Conservation (phyloP, 1,140 invertebrate genomes). For the Hycleus phaleratus region DNA sequence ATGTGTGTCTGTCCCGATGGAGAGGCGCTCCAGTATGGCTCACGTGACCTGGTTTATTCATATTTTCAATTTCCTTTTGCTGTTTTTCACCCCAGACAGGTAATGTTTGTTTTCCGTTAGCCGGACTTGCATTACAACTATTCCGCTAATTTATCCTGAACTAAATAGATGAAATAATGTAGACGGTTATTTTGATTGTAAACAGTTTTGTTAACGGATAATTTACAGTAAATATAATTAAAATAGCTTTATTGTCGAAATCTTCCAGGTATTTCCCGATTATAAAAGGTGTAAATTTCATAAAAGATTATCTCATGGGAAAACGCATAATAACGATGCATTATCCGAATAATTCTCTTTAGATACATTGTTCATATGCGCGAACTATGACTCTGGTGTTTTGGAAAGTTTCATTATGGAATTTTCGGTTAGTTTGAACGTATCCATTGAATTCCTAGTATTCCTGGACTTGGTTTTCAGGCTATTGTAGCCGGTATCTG, state of each 20-base stretch:
- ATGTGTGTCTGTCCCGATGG: constrained; percentile 19
- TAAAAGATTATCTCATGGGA: no score
- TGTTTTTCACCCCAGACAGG: constrained; percentile 17
- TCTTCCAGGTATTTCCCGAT: no score
- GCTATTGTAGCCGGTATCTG: constrained; percentile 13
- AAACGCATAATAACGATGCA: neutral
- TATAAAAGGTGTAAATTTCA: no score
- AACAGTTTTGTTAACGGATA: neutral
- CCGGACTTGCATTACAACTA: neutral
- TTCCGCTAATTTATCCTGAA: neutral
- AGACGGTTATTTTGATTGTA: neutral
- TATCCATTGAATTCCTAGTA: constrained; percentile 11
- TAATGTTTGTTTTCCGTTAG: constrained; percentile 16
- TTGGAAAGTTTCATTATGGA: constrained; percentile 8
- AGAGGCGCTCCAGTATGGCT: neutral
- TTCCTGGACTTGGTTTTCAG: constrained; percentile 7
- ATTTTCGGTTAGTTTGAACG: constrained; percentile 10
- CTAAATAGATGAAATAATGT: neutral
- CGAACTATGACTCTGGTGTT: constrained; percentile 11
- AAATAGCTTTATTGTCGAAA: no score
- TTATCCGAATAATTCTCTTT: constrained; percentile 11
- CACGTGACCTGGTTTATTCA: constrained; percentile 33
- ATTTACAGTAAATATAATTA: no score
- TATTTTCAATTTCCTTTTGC: constrained; percentile 28
- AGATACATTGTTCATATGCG: constrained; percentile 14